Evolutionary conservation across 2,797 vertebrate species (phyloP), one percentile per base, ranked within the genome.

Genomic region (Myripristis jacobus): DNA sequence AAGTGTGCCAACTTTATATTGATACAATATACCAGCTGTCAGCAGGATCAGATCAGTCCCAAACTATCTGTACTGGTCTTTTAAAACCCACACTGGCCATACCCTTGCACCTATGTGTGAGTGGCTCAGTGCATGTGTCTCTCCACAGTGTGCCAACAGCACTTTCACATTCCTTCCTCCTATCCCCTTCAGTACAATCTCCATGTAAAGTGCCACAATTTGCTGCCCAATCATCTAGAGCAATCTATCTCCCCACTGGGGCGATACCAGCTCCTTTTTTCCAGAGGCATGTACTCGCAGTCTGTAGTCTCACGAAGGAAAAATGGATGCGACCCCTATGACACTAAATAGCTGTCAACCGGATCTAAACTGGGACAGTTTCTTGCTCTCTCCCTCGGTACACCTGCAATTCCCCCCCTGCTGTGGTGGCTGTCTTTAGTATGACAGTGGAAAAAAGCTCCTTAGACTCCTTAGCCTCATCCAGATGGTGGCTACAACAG

Each of bases 311-410:
- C 6, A 56, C 60, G 53, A 61, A 75, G 73, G 66, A 27, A 80
- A 91, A 89, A 84, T 84, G 77, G 74, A 83, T 80, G 80, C 82
- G 83, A 91, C 87, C 81, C 77, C 67, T 53, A 2, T 79, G 79
- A 86, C 83, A 89, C 85, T 86, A 86, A 87, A 86, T 89, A 86
- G 87, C 87, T 86, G 88, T 92, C 90, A 91, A 89, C 77, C 1
- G 74, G 73, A 90, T 91, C 76, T 81, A 90, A 90, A 89, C 81
- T 86, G 86, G 85, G 89, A 85, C 84, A 67, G 82, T 89, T 85
- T 88, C 75, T 74, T 80, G 83, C 70, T 77, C 70, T 76, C 73
- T 84, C 84, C 83, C 84, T 62, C 4, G 57, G 70, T 66, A 80
- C 88, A 90, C 88, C 83, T 83, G 85, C 88, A 84, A 66, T 46